A percentile compares a stretch with the other conserved stretches of the same genome.
These are phyloP conservation scores for Deilephila porcellus DNA, from an alignment of 2,888 invertebrate genomes.

Conservation along the genomic window DNA sequence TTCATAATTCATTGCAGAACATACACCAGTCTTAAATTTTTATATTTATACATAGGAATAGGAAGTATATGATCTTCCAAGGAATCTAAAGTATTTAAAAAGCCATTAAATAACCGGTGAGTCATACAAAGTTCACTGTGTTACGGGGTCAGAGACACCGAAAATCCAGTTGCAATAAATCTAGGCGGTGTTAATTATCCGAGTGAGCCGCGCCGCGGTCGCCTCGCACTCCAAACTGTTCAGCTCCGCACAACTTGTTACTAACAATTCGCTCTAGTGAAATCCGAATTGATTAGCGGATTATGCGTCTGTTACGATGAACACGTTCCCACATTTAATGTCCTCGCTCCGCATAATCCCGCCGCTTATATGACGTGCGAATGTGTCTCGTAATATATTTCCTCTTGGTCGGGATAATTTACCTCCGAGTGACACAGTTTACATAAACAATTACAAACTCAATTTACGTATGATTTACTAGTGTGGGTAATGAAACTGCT, in stretches of 20 bases:
- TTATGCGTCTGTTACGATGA: slow-evolving; percentile 30
- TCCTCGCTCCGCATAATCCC: slow-evolving; percentile 30
- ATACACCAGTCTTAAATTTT: no score
- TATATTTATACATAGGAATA: background rate
- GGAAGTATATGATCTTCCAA: no score
- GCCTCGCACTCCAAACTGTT: background rate
- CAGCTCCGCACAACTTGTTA: background rate
- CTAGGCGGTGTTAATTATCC: slow-evolving; percentile 14
- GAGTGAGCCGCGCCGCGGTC: slow-evolving; percentile 6
- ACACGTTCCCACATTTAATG: slow-evolving; percentile 30
- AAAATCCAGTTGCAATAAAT: slow-evolving; percentile 17
- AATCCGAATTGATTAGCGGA: slow-evolving; percentile 32
- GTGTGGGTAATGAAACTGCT: background rate
- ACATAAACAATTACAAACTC: background rate
- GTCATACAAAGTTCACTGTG: background rate
- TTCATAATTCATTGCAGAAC: no score
- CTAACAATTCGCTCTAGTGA: slow-evolving; percentile 16
- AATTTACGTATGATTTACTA: background rate
- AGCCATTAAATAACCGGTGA: background rate
- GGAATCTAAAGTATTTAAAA: background rate
- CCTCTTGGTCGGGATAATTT: background rate
- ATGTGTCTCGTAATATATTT: slow-evolving; percentile 25
- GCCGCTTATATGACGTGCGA: slow-evolving; percentile 22
- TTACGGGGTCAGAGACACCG: slow-evolving; percentile 20
- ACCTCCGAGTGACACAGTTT: background rate